A percentile compares a stretch with the other conserved stretches of the same genome.
These are phyloP conservation scores for Drosophila cardini DNA, from an alignment of 1,140 invertebrate species.

Conservation along the genomic window DNA sequence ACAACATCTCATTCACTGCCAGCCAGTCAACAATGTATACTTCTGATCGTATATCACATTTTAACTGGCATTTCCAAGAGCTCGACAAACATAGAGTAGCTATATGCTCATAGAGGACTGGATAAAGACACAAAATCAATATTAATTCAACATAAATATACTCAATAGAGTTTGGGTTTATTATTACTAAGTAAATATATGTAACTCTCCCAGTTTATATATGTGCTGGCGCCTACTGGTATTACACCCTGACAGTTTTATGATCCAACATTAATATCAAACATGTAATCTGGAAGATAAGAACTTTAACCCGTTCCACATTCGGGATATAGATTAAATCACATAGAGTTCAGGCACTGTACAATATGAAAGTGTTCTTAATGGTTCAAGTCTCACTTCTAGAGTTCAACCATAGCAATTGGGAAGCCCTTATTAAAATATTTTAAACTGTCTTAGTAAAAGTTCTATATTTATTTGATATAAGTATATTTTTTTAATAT, in stretches of 20 bases:
- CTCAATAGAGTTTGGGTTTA: background rate
- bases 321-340: no score
- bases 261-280: conserved; percentile 19
- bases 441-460: no score
- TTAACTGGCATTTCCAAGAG: background rate
- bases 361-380: no score
- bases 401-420: no score
- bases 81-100: background rate
- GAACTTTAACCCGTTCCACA: no score
- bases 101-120: background rate
- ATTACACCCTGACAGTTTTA: conserved; percentile 72
- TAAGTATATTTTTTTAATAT: no score
- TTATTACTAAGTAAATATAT: background rate
- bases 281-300: conserved; percentile 1
- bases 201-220: conserved; percentile 2
- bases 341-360: no score
- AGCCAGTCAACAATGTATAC: background rate
- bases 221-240: conserved; percentile 70
- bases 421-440: no score
- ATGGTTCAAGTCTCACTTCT: no score
- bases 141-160: conserved; percentile 21
- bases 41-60: conserved; percentile 24
- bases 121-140: conserved; percentile 20
- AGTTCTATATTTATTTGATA: no score
- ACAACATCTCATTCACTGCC: conserved; percentile 34